Percentiles rank a stretch among this genome's conserved stretches.
Evolutionary conservation across 2,113 vertebrate species (phyloP).

Genomic region (Ibidorhyncha struthersii): DNA sequence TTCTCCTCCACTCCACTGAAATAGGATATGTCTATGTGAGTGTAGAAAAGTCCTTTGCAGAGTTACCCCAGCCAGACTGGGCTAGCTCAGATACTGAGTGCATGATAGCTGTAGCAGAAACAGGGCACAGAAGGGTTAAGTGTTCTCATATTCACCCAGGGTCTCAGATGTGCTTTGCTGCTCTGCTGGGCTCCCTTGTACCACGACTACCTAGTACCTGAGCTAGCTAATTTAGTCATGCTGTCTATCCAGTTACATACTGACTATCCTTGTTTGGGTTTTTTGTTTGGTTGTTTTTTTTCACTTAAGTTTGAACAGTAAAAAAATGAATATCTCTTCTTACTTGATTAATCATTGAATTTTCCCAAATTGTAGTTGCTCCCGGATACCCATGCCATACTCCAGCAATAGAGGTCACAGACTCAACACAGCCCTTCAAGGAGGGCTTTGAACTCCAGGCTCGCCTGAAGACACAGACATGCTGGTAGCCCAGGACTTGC

Average conservation of each 20-base stretch:
- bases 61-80: not conserved
- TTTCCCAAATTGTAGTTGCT: not conserved
- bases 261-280: not conserved
- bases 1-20: not conserved
- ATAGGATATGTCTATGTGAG: not conserved
- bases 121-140: not conserved
- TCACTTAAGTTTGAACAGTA: not conserved
- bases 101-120: not conserved
- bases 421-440: not conserved
- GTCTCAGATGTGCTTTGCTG: not conserved
- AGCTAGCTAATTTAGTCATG: not conserved
- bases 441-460: not conserved
- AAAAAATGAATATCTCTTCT: not conserved
- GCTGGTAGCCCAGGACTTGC: not conserved
- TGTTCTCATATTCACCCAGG: not conserved
- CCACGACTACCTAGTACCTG: not conserved
- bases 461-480: not conserved
- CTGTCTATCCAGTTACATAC: not conserved
- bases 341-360: not conserved
- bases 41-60: not conserved
- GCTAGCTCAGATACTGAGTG: not conserved
- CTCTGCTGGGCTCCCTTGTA: not conserved
- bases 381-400: not conserved
- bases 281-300: not conserved
- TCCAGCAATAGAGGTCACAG: not conserved